Percentiles rank a stretch among this genome's conserved stretches.
Conservation (phyloP, 2,113 vertebrate genomes). For the Oxyura jamaicensis region DNA sequence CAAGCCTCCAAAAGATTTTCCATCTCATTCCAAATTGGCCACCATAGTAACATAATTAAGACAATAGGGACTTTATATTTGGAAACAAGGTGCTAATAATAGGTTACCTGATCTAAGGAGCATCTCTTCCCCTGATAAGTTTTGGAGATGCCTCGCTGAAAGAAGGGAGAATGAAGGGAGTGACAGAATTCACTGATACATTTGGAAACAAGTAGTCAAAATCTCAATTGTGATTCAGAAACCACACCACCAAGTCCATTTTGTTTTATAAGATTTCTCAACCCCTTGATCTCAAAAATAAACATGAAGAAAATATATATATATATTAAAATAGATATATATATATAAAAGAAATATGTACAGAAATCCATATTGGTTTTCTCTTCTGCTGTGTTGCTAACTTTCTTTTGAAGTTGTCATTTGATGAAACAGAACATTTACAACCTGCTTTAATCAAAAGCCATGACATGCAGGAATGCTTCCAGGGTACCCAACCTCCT, state of each 20-base stretch:
- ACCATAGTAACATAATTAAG: neutral
- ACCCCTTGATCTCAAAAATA: neutral
- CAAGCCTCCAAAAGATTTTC: neutral
- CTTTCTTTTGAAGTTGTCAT: neutral
- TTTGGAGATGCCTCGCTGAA: neutral
- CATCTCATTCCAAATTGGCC: neutral
- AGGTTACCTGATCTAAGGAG: neutral
- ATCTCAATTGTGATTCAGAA: neutral
- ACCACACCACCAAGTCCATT: neutral
- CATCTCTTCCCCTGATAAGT: neutral
- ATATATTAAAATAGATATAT: neutral
- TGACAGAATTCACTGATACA: neutral
- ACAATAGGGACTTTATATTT: neutral
- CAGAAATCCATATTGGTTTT: neutral
- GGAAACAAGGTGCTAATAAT: neutral
- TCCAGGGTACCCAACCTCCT: neutral
- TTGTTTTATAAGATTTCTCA: neutral
- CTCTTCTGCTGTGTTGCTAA: neutral
- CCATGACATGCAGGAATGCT: neutral
- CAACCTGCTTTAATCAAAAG: neutral
- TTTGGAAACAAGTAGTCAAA: neutral
- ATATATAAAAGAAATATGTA: neutral
- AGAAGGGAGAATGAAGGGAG: neutral
- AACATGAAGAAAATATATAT: neutral
- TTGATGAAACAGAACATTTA: slow-evolving; percentile 6